Percentiles rank a stretch among this genome's conserved stretches.
These are phyloP conservation scores for Bombus pascuorum DNA, from an alignment of 1,140 invertebrate genomes.

Conservation along the genomic window DNA sequence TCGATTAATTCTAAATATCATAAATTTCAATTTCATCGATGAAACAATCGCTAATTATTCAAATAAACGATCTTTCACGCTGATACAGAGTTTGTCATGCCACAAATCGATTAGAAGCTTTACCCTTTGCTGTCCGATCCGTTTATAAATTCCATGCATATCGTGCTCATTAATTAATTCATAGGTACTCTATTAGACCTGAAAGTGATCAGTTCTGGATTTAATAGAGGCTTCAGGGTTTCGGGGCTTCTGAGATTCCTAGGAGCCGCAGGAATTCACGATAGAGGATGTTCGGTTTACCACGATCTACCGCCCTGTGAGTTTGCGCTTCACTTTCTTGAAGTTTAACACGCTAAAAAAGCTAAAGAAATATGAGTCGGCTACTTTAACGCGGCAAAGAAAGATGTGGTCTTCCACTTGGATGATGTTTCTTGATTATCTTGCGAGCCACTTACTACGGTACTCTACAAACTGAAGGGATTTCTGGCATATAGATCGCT, in stretches of 20 bases:
- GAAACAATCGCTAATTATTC: not conserved
- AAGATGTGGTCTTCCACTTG: not conserved
- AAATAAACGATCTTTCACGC: not conserved
- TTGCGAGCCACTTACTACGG: not conserved
- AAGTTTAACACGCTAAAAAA: conserved; percentile 32
- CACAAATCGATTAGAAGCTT: too few species aligned
- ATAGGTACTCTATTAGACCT: not conserved
- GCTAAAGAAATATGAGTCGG: conserved; percentile 28
- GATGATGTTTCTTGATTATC: conserved; percentile 12
- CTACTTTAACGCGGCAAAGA: too few species aligned
- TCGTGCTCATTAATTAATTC: conserved; percentile 4
- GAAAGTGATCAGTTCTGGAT: conserved; percentile 18
- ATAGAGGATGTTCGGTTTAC: conserved; percentile 48
- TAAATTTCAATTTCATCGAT: not conserved
- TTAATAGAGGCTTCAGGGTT: conserved; percentile 56
- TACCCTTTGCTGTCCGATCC: not conserved
- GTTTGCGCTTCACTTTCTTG: conserved; percentile 42
- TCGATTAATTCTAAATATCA: not conserved
- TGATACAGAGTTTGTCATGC: not conserved
- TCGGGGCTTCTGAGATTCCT: conserved; percentile 45
- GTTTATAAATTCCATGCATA: not conserved
- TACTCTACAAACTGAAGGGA: not conserved
- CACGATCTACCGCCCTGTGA: conserved; percentile 35
- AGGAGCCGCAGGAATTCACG: conserved; percentile 59
- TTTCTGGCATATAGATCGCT: not conserved